Conservation (phyloP, 2,888 invertebrate genomes). For the Leucania comma region DNA sequence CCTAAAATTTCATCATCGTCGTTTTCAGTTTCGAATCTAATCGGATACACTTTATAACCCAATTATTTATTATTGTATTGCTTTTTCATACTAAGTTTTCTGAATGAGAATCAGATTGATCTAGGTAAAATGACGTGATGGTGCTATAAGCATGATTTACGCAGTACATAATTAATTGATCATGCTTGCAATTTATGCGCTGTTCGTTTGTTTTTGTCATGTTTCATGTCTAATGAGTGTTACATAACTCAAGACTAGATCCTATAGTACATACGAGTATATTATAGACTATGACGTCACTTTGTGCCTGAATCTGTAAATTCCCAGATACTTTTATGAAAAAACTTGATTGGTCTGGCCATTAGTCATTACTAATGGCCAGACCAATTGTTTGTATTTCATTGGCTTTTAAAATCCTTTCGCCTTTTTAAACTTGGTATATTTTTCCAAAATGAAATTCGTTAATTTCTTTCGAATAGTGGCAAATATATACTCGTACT, state of each 20-base stretch:
- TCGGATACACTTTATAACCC: not conserved
- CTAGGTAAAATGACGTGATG: not conserved
- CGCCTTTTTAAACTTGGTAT: not conserved
- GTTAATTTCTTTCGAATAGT: not conserved
- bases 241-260: too few relatives aligned
- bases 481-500: not conserved
- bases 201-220: constrained; percentile 25
- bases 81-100: not conserved
- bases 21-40: too few relatives aligned
- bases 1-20: too few relatives aligned
- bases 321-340: constrained; percentile 8
- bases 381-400: not conserved
- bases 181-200: constrained; percentile 3
- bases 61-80: not conserved
- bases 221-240: constrained; percentile 9
- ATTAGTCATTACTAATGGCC: constrained; percentile 24
- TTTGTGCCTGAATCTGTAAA: constrained; percentile 5
- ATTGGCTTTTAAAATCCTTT: not conserved
- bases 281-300: constrained; percentile 11
- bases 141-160: not conserved
- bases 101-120: not conserved
- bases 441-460: not conserved
- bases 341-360: constrained; percentile 2
- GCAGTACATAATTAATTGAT: constrained; percentile 8
- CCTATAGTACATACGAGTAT: not conserved